Percentiles rank a stretch among this genome's conserved stretches.
phyloP scores from a whole-genome alignment of 2,113 vertebrate genomes.

The Oreamnos americanus region DNA sequence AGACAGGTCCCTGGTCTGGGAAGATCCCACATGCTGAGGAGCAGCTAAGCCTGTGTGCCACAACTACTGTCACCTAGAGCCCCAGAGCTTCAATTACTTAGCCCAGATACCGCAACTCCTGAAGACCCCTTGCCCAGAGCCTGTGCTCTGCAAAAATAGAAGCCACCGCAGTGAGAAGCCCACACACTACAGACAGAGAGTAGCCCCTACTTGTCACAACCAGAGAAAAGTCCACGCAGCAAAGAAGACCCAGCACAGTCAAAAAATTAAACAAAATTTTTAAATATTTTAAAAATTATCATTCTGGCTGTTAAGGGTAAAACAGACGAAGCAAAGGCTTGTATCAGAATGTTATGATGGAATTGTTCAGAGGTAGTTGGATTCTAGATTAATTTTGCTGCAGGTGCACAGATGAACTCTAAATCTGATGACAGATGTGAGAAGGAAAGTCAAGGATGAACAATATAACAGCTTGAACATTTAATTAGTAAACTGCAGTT shows the following conservation, averaged over 20 bases:
- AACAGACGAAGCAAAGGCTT: not conserved
- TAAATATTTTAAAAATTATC: not conserved
- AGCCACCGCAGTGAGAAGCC: not conserved
- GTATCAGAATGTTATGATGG: not conserved
- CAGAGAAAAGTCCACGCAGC: not conserved
- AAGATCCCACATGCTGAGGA: not conserved
- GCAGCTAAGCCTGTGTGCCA: not conserved
- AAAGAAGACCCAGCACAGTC: not conserved
- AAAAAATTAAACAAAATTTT: not conserved
- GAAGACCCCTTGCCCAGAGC: not conserved
- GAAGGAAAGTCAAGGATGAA: not conserved
- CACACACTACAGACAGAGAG: not conserved
- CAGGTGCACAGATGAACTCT: not conserved
- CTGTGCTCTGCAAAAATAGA: not conserved
- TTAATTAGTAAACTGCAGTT: not conserved
- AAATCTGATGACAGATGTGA: not conserved
- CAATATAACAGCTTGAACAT: not conserved
- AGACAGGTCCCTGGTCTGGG: not conserved
- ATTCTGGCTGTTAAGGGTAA: not conserved
- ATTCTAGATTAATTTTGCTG: not conserved
- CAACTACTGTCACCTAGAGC: not conserved
- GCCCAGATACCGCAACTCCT: not conserved
- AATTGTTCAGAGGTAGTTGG: not conserved
- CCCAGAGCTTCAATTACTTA: not conserved
- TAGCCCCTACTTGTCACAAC: not conserved